Percentiles rank a stretch among this genome's conserved stretches.
These are phyloP conservation scores for Paracyclopina nana DNA, from an alignment of 1,140 invertebrate genomes.

Conservation along the genomic window DNA sequence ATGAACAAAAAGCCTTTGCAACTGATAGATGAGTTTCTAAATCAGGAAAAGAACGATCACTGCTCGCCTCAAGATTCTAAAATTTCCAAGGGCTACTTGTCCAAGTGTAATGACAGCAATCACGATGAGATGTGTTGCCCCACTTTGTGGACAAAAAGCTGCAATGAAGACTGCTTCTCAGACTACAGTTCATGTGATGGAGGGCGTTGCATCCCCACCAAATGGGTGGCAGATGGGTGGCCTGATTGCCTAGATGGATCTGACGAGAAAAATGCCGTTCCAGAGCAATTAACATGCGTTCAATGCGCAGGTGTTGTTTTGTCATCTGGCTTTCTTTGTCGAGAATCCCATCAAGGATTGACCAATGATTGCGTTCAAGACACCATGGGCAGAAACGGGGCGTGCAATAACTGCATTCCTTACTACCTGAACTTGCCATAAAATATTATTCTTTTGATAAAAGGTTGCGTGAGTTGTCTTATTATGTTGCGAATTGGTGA, in stretches of 20 bases:
- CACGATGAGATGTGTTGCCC: too few relatives aligned
- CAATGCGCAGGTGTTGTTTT: neutral
- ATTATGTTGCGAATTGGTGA: too few relatives aligned
- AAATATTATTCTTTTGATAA: too few relatives aligned
- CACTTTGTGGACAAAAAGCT: too few relatives aligned
- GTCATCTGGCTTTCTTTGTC: neutral
- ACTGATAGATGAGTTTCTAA: too few relatives aligned
- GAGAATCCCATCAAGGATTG: neutral
- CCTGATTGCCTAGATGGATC: slow-evolving; percentile 15
- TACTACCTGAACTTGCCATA: neutral
- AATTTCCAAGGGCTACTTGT: too few relatives aligned
- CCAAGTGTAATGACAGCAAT: too few relatives aligned
- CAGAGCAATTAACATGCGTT: neutral
- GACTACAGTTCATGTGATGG: slow-evolving; percentile 11
- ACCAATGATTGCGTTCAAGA: neutral
- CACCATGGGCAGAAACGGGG: neutral
- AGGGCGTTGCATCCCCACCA: slow-evolving; percentile 4
- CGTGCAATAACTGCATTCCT: neutral
- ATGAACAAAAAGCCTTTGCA: too few relatives aligned
- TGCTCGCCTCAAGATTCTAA: too few relatives aligned
- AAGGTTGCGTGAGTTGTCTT: too few relatives aligned
- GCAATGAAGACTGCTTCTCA: too few relatives aligned
- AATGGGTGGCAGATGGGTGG: slow-evolving; percentile 14
- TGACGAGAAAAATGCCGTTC: slow-evolving; percentile 3
- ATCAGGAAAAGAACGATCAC: too few relatives aligned